phyloP scores from a whole-genome alignment of 2,113 vertebrate species.

The Oceanites oceanicus region DNA sequence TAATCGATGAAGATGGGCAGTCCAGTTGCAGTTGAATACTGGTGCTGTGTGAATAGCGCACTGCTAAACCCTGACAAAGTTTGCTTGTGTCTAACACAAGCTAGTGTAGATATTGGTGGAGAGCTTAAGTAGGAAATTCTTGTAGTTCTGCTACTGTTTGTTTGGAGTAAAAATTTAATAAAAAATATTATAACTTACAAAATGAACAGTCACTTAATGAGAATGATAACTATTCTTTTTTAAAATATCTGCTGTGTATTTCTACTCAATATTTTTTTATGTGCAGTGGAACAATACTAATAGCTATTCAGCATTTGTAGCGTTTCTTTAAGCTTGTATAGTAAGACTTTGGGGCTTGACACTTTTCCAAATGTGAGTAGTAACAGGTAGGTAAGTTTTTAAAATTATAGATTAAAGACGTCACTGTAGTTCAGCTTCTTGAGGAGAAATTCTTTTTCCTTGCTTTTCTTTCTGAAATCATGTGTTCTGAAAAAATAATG shows the following conservation, averaged over 20 bases:
- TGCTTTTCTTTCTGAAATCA: not conserved
- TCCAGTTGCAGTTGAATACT: not conserved
- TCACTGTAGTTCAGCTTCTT: not conserved
- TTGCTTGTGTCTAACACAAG: not conserved
- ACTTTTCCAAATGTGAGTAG: not conserved
- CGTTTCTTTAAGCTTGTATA: not conserved
- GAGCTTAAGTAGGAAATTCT: not conserved
- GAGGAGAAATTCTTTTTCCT: not conserved
- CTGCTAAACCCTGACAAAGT: not conserved
- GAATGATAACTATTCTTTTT: not conserved
- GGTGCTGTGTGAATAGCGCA: not conserved
- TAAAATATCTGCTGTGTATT: not conserved
- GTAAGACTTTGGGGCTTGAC: not conserved
- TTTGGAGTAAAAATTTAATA: not conserved
- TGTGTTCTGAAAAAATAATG: not conserved
- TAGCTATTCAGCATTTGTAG: not conserved
- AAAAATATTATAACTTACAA: not conserved
- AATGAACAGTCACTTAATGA: not conserved
- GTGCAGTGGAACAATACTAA: not conserved
- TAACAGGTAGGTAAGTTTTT: not conserved
- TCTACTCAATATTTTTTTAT: not conserved
- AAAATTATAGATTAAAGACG: not conserved
- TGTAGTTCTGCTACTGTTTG: not conserved
- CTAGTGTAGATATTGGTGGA: not conserved
- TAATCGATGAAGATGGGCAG: not conserved